phyloP scores from a whole-genome alignment of 2,797 vertebrate species.

The Aphelocoma californica region DNA sequence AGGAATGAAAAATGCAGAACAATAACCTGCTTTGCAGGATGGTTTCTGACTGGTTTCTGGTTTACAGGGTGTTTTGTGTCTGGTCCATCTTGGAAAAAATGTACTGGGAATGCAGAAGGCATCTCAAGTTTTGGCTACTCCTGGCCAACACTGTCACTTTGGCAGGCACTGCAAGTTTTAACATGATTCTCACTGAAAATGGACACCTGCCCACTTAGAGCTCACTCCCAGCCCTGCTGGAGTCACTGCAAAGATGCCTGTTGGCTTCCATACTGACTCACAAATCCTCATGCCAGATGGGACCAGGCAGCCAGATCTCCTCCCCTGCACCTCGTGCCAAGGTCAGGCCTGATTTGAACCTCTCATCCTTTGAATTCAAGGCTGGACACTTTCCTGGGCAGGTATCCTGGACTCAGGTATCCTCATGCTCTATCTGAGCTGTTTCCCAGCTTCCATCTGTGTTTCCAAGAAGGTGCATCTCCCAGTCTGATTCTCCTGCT shows the following conservation, averaged over 20 bases:
- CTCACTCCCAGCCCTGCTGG: not conserved
- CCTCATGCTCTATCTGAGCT: not conserved
- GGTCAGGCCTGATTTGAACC: not conserved
- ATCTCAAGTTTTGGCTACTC: not conserved
- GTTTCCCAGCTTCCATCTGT: not conserved
- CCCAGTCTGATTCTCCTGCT: not conserved
- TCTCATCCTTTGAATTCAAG: not conserved
- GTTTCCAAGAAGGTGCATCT: not conserved
- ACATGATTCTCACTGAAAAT: not conserved
- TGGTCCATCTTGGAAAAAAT: not conserved
- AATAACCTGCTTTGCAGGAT: not conserved
- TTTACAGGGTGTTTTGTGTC: not conserved
- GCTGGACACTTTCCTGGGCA: not conserved
- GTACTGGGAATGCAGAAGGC: not conserved
- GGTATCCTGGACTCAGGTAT: not conserved
- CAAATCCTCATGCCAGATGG: not conserved
- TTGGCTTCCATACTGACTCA: not conserved
- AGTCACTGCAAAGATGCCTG: not conserved
- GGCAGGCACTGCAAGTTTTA: not conserved
- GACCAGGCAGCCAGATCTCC: not conserved
- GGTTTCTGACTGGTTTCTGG: not conserved
- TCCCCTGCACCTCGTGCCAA: not conserved
- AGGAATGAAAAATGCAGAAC: not conserved
- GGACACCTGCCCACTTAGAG: not conserved
- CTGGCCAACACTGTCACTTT: not conserved